Evolutionary conservation across 2,888 invertebrate genomes (phyloP).

Genomic region (Bedellia somnulentella): DNA sequence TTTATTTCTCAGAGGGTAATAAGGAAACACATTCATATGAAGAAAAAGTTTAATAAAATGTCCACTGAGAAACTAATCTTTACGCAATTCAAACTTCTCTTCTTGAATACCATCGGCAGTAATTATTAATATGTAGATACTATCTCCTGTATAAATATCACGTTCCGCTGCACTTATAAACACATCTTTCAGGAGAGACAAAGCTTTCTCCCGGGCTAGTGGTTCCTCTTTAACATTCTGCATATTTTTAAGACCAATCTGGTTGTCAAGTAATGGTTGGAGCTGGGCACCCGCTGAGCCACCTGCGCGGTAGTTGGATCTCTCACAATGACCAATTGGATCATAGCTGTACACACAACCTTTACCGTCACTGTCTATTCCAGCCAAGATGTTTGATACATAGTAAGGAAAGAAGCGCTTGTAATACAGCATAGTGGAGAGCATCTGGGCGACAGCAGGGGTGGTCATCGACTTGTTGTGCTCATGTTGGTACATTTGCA

Average conservation of each 20-base stretch:
- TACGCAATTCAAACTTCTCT: conserved; percentile 78
- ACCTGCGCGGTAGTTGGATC: conserved; percentile 80
- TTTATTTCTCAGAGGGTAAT: too few relatives aligned
- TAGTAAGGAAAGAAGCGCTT: conserved; percentile 99
- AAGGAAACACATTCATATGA: too few relatives aligned
- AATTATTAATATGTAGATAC: conserved; percentile 81
- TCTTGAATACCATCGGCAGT: conserved; percentile 82
- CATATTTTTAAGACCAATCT: conserved; percentile 90
- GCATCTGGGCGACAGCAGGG: conserved; percentile 91
- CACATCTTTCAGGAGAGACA: conserved; percentile 87
- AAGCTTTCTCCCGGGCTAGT: conserved; percentile 77
- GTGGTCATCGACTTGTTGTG: conserved; percentile 93
- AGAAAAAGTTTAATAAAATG: too few relatives aligned
- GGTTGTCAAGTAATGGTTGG: conserved; percentile 95
- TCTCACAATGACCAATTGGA: conserved; percentile 94
- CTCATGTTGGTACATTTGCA: conserved; percentile 95
- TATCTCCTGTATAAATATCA: conserved; percentile 97
- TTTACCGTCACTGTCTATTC: conserved; percentile 89
- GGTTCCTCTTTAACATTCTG: conserved; percentile 66
- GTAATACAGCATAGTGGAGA: conserved; percentile 94
- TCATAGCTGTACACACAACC: conserved; percentile 97
- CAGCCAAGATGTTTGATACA: conserved; percentile 91
- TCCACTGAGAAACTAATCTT: too few relatives aligned
- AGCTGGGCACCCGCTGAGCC: conserved; percentile 89
- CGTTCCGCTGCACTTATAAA: conserved; percentile 98